Evolutionary conservation across 2,797 vertebrate genomes (phyloP).

Genomic region (Sphenopsis melanotis): DNA sequence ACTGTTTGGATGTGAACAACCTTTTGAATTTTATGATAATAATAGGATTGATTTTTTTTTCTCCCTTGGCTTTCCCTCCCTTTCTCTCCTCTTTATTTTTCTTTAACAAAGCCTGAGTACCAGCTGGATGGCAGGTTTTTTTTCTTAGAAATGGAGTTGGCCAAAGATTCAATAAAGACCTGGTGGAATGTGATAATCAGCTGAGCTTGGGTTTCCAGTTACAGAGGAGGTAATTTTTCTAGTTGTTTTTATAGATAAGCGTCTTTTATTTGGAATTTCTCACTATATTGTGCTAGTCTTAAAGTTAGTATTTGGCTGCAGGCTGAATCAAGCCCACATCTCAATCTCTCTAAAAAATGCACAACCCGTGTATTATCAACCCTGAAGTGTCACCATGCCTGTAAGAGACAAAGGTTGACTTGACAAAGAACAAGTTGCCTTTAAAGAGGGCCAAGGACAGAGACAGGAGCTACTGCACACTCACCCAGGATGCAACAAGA

Average conservation of each 20-base stretch:
- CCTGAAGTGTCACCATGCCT: not conserved
- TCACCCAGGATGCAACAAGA: not conserved
- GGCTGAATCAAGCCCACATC: not conserved
- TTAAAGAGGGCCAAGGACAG: not conserved
- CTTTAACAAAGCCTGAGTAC: not conserved
- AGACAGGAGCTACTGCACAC: not conserved
- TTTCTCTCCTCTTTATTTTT: not conserved
- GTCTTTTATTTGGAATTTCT: not conserved
- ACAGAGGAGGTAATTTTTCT: not conserved
- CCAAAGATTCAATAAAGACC: not conserved
- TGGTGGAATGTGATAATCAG: not conserved
- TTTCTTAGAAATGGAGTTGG: conserved; percentile 4
- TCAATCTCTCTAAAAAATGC: not conserved
- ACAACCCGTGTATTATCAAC: not conserved
- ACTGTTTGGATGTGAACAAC: conserved; percentile 22
- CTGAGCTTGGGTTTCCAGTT: not conserved
- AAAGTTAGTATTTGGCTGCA: not conserved
- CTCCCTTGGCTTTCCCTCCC: not conserved
- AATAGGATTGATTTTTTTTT: not conserved
- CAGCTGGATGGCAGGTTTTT: conserved; percentile 9
- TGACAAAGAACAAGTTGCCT: not conserved
- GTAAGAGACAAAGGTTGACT: not conserved
- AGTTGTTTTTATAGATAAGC: not conserved
- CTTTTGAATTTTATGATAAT: conserved; percentile 39
- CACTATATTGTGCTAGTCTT: not conserved